Conservation (phyloP, 2,888 invertebrate species). For the Troides aeacus region DNA sequence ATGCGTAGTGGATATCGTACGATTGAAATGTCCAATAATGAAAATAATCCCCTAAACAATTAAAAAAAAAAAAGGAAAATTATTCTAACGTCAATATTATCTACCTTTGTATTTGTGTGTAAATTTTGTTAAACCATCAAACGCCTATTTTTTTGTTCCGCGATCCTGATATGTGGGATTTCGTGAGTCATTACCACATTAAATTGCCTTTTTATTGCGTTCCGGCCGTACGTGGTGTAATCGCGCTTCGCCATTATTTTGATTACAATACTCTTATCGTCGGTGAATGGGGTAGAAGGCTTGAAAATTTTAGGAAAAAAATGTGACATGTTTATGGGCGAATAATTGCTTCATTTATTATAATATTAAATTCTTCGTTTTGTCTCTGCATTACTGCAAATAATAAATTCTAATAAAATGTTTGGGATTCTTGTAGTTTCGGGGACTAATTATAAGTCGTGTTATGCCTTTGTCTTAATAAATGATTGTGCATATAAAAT, state of each 20-base stretch:
- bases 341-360: conserved; percentile 6
- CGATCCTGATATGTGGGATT: conserved; percentile 26
- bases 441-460: no score
- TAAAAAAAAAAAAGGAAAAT: no score
- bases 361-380: conserved; percentile 7
- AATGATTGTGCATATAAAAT: no score
- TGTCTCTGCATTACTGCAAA: no score
- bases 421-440: no score
- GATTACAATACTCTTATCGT: conserved; percentile 24
- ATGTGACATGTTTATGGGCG: conserved; percentile 8
- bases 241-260: conserved; percentile 27
- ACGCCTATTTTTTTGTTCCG: conserved; percentile 16
- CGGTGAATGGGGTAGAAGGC: conserved; percentile 26
- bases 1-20: no score
- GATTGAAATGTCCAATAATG: no score
- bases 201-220: conserved; percentile 30
- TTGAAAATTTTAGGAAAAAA: conserved; percentile 8
- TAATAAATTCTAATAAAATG: no score
- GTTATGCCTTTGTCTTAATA: no score
- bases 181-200: conserved; percentile 29
- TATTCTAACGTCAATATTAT: no score
- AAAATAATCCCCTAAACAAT: no score
- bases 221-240: conserved; percentile 24
- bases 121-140: conserved; percentile 17
- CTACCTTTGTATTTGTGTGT: not conserved